A percentile compares a stretch with the other conserved stretches of the same genome.
Evolutionary conservation across 2,888 invertebrate genomes (phyloP).

Genomic region (Temnothorax ravouxi): DNA sequence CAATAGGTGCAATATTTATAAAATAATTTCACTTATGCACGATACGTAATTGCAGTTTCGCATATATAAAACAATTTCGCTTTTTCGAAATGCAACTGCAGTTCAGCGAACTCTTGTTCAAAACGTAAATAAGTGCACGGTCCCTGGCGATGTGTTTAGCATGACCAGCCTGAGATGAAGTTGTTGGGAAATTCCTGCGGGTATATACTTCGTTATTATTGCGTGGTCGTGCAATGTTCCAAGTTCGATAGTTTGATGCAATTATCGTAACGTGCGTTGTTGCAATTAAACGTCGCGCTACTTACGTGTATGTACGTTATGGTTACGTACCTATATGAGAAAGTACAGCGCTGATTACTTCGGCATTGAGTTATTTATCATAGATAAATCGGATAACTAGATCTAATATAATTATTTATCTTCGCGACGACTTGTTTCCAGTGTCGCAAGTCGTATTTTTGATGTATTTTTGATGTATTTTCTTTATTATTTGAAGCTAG

Average conservation of each 20-base stretch:
- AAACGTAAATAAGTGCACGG: slow-evolving; percentile 35
- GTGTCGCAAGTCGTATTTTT: background rate
- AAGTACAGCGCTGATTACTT: background rate
- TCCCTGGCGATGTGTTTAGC: background rate
- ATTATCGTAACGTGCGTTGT: slow-evolving; percentile 48
- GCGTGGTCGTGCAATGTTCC: slow-evolving; percentile 45
- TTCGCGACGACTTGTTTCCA: background rate
- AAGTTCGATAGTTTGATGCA: slow-evolving; percentile 61
- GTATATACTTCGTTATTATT: slow-evolving; percentile 47
- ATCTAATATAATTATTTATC: background rate
- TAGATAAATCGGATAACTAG: background rate
- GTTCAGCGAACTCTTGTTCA: background rate
- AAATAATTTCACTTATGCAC: background rate
- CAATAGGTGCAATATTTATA: background rate
- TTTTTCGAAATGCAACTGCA: background rate
- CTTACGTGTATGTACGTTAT: background rate
- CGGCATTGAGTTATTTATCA: background rate
- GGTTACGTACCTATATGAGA: background rate
- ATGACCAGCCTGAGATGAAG: background rate
- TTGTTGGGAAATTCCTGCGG: slow-evolving; percentile 48
- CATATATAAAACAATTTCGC: background rate
- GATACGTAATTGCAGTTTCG: background rate
- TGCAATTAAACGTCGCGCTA: background rate
- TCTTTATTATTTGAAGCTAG: background rate
- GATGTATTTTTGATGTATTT: background rate